Base-by-base conservation (phyloP, 2,797 vertebrate species). In the Clamator glandarius region DNA sequence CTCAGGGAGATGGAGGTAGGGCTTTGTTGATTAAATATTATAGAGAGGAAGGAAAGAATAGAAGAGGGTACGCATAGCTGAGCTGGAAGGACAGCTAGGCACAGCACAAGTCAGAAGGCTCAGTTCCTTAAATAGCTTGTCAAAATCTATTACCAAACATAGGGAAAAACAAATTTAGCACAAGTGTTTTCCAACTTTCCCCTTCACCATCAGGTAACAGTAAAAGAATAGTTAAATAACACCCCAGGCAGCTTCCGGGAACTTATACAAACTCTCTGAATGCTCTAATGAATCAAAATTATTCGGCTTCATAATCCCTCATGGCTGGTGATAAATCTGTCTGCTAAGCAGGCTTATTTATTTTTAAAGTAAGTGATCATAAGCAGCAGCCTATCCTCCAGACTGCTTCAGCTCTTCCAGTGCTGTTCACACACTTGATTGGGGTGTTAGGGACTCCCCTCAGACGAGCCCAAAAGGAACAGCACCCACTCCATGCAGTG, bases 61-160 rank as follows among this genome's bases (percentile, higher is more conserved):
- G 74, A 90, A 94, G 66, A 93, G 70, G 48, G 81, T 90, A 82
- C 1, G 4, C 3, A 23, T 61, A 87, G 90, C 92, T 81, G 87
- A 87, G 68, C 7, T 86, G 87, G 59, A 93, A 95, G 72, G 68
- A 87, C 0, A 0, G 76, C 69, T 88, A 14, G 5, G 68, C 69
- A 70, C 69, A 85, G 82, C 59, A 72, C 36, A 79, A 89, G 59
- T 85, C 92, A 93, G 63, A 76, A 93, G 68, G 57, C 84, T 93
- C 87, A 51, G 87, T 85, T 93, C 75, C 95, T 96, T 93, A 95
- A 96, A 97, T 64, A 87, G 91, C 84, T 91, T 90, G 90, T 95
- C 73, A 87, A 88, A 94, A 80, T 85, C 86, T 91, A 91, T 95
- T 93, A 96, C 80, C 86, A 96, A 95, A 94, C 80, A 93, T 5